Base-by-base conservation (phyloP, 2,113 vertebrate species). In the Cariama cristata region DNA sequence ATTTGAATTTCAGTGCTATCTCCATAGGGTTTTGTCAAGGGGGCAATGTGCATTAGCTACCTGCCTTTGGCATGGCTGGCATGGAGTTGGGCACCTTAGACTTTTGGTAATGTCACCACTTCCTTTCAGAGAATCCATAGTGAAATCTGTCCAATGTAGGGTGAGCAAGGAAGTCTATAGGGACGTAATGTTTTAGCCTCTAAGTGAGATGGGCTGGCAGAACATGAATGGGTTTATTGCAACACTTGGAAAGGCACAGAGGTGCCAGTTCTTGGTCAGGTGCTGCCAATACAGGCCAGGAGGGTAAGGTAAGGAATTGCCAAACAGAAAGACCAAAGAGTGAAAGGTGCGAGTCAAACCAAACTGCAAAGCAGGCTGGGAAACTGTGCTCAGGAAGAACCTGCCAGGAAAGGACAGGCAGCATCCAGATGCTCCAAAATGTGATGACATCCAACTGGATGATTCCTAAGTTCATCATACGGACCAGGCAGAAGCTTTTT, bases 291-390 rank as follows among this genome's bases (percentile, higher is more conserved):
- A 30, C 1, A 49, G 55, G 14, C n/a, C 42, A 58, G 28, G 28
- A 59, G n/a, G 23, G 26, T 38, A 28, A 86, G 62, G 49, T 67
- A 68, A 7, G 8, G 24, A 89, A 72, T 0, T 59, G 53, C 12
- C 52, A 67, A 60, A 38, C 19, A 75, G 60, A 52, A 80, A 24
- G 52, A 72, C 12, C 24, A 26, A 45, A 67, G 17, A 77, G 26
- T n/a, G 16, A 83, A 93, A 53, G 13, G 6, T 0, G 1, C 0
- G 0, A 91, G 22, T 49, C 47, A 47, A 67, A 30, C 8, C 56
- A 79, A 79, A 44, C 35, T 58, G 23, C 4, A 1, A 62, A 88
- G 9, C 45, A 24, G 59, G 15, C 45, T 58, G 15, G 15, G 8
- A 27, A 88, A 32, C 11, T 53, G 23, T 52, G 20, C 10, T 69